Conservation (phyloP, 2,888 invertebrate genomes). For the Hofmannophila pseudospretella region DNA sequence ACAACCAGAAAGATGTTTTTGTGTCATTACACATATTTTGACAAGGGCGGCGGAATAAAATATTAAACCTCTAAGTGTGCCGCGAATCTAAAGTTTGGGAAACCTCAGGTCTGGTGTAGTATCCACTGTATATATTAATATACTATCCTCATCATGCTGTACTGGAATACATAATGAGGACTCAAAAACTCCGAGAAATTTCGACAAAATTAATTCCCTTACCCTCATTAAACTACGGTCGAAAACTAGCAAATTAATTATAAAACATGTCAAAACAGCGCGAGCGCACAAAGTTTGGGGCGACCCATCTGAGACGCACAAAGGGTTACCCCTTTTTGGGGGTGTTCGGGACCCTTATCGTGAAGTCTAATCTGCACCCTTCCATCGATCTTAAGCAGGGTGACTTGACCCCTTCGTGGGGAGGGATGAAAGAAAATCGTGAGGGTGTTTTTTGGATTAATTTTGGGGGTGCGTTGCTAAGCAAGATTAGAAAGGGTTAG, state of each 20-base stretch:
- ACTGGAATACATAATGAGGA: slow-evolving; percentile 3
- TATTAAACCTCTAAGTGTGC: no score
- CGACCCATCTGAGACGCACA: slow-evolving; percentile 69
- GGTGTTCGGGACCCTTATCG: slow-evolving; percentile 65
- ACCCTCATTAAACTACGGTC: slow-evolving; percentile 65
- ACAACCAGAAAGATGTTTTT: no score
- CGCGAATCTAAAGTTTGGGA: no score
- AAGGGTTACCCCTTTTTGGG: slow-evolving; percentile 45
- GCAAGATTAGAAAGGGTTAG: slow-evolving; percentile 61
- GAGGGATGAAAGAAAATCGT: slow-evolving; percentile 70
- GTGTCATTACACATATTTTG: no score
- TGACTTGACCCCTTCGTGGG: slow-evolving; percentile 63
- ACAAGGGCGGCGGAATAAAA: no score
- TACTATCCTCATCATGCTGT: no score
- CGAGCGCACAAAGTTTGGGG: slow-evolving; percentile 61
- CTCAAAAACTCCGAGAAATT: slow-evolving; percentile 19
- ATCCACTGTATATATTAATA: no score
- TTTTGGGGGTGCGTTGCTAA: slow-evolving; percentile 38
- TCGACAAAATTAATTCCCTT: slow-evolving; percentile 51
- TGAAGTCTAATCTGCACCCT: slow-evolving; percentile 68
- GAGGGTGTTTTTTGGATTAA: slow-evolving; percentile 51
- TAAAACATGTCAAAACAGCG: slow-evolving; percentile 74
- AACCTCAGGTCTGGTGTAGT: no score
- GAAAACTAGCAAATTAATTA: slow-evolving; percentile 77
- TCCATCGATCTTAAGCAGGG: slow-evolving; percentile 77